A percentile compares a stretch with the other conserved stretches of the same genome.
Evolutionary conservation across 2,888 invertebrate genomes (phyloP).

Genomic region (Strigamia transsilvanica): DNA sequence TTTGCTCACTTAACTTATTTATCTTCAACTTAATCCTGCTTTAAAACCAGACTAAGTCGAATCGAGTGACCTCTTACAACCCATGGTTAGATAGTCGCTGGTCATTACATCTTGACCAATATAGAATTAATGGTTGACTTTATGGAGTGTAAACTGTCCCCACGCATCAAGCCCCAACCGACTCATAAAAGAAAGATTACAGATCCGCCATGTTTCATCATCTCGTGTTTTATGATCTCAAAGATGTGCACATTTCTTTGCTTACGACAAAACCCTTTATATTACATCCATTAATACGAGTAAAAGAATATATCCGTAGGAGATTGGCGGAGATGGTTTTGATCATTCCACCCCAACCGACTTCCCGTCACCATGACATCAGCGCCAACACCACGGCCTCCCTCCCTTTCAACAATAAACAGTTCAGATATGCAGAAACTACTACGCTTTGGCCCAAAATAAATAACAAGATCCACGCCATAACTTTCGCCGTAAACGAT

Average conservation of each 20-base stretch:
- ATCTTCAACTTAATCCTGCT: conserved; percentile 33
- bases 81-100: neutral
- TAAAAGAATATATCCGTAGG: neutral
- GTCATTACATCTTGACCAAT: conserved; percentile 45
- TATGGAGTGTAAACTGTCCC: conserved; percentile 48
- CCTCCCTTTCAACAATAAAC: too few relatives aligned
- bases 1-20: neutral
- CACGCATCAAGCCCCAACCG: conserved; percentile 37
- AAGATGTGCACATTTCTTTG: conserved; percentile 28
- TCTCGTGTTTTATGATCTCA: conserved; percentile 32
- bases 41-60: conserved; percentile 16
- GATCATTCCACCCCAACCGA: neutral
- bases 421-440: too few relatives aligned
- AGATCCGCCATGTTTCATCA: conserved; percentile 41
- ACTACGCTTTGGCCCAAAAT: too few relatives aligned
- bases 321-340: neutral
- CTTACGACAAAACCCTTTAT: conserved; percentile 21
- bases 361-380: neutral
- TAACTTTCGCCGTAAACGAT: too few relatives aligned
- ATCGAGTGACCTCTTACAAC: conserved; percentile 40
- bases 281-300: conserved; percentile 11
- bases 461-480: too few relatives aligned
- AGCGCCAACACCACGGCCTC: too few relatives aligned
- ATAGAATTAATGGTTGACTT: conserved; percentile 49
- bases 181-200: conserved; percentile 49